phyloP scores from a whole-genome alignment of 2,888 invertebrate species.

The Dascillus cervinus region DNA sequence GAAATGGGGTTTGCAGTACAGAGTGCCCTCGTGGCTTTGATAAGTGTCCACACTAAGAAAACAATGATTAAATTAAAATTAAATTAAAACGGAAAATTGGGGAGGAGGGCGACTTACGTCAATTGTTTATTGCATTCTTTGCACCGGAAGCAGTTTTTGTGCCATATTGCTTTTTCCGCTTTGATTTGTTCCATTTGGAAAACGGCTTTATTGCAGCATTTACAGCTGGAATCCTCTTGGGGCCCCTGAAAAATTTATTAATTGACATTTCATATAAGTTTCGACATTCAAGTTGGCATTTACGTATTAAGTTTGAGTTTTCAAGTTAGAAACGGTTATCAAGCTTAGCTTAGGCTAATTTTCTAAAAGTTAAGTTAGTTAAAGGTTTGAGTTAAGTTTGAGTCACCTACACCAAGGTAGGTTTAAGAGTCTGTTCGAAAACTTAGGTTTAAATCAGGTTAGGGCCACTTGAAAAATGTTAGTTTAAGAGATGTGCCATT shows the following conservation, averaged over 20 bases:
- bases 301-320: too few species aligned
- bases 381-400: too few species aligned
- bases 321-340: too few species aligned
- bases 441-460: too few species aligned
- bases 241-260: slow-evolving; percentile 42
- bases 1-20: slow-evolving; percentile 92
- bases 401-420: too few species aligned
- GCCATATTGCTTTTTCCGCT: slow-evolving; percentile 85
- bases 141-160: slow-evolving; percentile 92
- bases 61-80: slow-evolving; percentile 8
- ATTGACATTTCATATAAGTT: too few species aligned
- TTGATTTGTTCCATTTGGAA: slow-evolving; percentile 96
- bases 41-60: slow-evolving; percentile 79
- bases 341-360: too few species aligned
- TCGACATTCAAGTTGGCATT: too few species aligned
- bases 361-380: too few species aligned
- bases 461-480: too few species aligned
- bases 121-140: slow-evolving; percentile 87
- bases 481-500: too few species aligned
- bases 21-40: slow-evolving; percentile 79
- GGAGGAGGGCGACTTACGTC: slow-evolving; percentile 53
- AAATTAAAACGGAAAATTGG: neutral
- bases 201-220: slow-evolving; percentile 79
- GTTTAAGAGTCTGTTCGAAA: too few species aligned
- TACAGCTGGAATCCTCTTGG: slow-evolving; percentile 60